Evolutionary conservation across 2,888 invertebrate genomes (phyloP), one percentile per base, ranked within the genome.

Genomic region (Schrankia costaestrigalis): DNA sequence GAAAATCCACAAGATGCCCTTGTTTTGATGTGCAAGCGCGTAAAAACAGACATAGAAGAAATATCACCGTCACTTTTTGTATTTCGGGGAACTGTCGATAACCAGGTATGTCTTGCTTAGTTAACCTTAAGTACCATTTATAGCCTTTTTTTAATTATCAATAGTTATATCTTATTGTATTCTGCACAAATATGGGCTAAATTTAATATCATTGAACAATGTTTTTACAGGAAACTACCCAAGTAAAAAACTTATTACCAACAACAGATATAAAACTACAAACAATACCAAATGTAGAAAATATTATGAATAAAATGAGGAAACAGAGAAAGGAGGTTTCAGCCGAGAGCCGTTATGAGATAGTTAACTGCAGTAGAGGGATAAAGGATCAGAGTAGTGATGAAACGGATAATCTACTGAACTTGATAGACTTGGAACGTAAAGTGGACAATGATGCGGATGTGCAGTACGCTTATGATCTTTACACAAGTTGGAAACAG

Each of bases 1-100:
- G 93, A 93, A 45, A 92, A 92, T 59, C 94, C 94, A 1, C 89
- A 91, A 46, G 91, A 92, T 67, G 91, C 93, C 2, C 80, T 95
- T 45, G 88, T 94, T 27, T 81, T 95, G 25, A 90, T 93, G 54
- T 93, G 93, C 54, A 95, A 95, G 73, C 89, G 90, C 26, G 82
- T 87, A 26, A 94, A 93, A 84, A 83, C 87, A 2, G 89, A 90
- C 26, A 61, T 69, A 18, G 78, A 83, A 34, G 83, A 87, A 36
- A 78, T 89, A 46, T 77, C 89, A 4, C 90, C 92, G 0, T 90
- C 93, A 1, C 76, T 94, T 19, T 89, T 94, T 7, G 92, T 93
- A 59, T 93, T 94, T 58, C 91, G 92, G 24, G 93, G 92, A 38
- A 94, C 94, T 11, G 88, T 93, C n/a, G 81, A 90, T 35, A 89